Conservation (phyloP, 2,797 vertebrate species). For the Vultur gryphus region DNA sequence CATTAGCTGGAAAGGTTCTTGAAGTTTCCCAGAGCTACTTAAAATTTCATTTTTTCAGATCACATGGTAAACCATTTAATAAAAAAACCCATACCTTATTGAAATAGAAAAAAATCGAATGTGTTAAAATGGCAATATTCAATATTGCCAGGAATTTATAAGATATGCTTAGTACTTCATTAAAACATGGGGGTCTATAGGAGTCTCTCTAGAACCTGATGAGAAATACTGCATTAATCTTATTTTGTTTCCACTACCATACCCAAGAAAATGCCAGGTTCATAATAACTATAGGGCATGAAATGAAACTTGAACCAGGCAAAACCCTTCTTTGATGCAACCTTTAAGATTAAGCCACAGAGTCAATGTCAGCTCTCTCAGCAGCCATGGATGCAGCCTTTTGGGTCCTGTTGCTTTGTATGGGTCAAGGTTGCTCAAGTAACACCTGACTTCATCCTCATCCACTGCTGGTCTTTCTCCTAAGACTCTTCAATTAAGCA, state of each 20-base stretch:
- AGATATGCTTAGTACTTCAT: background rate
- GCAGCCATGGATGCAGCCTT: background rate
- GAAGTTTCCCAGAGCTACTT: background rate
- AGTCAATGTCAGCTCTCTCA: background rate
- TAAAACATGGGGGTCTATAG: background rate
- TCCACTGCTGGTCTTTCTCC: background rate
- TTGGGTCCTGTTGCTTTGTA: background rate
- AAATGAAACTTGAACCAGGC: background rate
- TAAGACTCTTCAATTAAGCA: background rate
- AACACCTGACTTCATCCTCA: background rate
- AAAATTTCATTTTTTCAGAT: background rate
- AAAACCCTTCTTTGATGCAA: background rate
- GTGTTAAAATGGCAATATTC: background rate
- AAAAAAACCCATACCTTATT: rapidly evolving
- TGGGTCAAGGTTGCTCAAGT: background rate
- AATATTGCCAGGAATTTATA: background rate
- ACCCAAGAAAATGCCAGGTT: background rate
- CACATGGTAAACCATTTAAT: background rate
- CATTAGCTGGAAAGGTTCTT: background rate
- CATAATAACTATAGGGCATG: background rate
- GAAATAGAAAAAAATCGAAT: background rate
- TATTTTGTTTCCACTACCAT: background rate
- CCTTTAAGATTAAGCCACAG: background rate
- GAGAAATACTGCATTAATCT: background rate
- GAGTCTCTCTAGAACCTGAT: background rate